Evolutionary conservation across 2,113 vertebrate genomes (phyloP), one percentile per base, ranked within the genome.

Genomic region (Leucoraja erinaceus): DNA sequence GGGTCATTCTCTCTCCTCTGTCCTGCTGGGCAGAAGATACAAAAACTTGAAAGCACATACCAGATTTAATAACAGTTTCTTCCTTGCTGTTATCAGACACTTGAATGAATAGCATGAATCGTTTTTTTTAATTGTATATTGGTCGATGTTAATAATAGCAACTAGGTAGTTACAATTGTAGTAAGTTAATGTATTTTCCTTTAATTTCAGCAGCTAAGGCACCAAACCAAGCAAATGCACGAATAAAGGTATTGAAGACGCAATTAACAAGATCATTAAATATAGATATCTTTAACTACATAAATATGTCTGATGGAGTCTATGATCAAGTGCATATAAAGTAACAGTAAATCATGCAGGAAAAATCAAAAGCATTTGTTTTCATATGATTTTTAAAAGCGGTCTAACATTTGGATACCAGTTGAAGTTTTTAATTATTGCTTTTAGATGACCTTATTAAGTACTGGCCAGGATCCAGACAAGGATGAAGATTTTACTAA

Each of bases 401-500:
- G 38, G 79, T 9, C 20, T 25, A 81, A 81, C 18, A 81, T 25
- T 33, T 68, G 66, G 16, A 68, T 68, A 10, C 10, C 66, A 10
- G 2, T 63, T 88, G 16, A 70, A 68, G 5, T 14, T 74, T 91
- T 68, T 14, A 63, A 16, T 72, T 91, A 22, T 9, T 91, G 38
- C 54, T 91, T 91, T 72, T 33, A 91, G 68, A 25, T 25, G 5
- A 31, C 56, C 16, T 18, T 22, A 70, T 28, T 68, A 54, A 72
- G 59, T 72, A 61, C 61, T 25, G 90, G 63, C 25, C 84, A 90
- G 84, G 28, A 72, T 72, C 66, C 38, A 54, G 68, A 47, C 54
- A 91, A 91, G 90, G 90, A 91, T 28, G 95, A 96, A 94, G 95
- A 95, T 86, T 96, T 96, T 93, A 96, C 95, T 72, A 95, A 95